Conservation (phyloP, 23 tunicate genomes). For the Ascidia mentula region DNA sequence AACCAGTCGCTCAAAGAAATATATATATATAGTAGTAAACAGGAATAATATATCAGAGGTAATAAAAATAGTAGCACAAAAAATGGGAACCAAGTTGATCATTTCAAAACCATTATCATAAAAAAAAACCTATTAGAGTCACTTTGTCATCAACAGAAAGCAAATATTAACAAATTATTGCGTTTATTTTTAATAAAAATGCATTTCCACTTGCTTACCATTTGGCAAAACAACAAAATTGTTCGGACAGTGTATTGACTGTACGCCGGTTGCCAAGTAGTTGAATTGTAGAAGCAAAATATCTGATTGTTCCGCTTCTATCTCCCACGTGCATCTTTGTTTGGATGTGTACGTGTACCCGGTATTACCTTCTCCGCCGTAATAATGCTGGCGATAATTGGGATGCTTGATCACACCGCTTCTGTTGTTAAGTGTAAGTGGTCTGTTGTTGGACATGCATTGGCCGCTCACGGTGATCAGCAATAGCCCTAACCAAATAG, state of each 20-base stretch:
- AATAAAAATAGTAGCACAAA: too few species aligned
- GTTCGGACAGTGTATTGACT: neutral
- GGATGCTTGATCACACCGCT: neutral
- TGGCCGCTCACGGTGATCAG: neutral
- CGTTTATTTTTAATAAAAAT: too few species aligned
- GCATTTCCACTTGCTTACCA: neutral
- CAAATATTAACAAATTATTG: too few species aligned
- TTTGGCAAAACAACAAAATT: neutral
- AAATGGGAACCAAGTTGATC: too few species aligned
- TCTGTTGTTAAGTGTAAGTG: neutral
- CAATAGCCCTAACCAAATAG: too few species aligned
- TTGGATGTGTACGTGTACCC: neutral
- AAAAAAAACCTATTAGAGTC: too few species aligned
- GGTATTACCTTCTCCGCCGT: too few species aligned
- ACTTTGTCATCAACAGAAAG: too few species aligned
- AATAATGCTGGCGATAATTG: neutral
- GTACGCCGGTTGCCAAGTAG: neutral
- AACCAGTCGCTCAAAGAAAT: too few species aligned
- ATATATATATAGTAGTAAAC: too few species aligned
- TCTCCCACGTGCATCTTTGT: neutral
- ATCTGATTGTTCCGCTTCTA: neutral
- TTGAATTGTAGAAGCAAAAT: neutral
- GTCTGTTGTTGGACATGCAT: neutral
- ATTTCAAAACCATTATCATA: too few species aligned
- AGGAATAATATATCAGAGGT: too few species aligned